A percentile compares a stretch with the other conserved stretches of the same genome.
These are phyloP conservation scores for Eustalomyia histrio DNA, from an alignment of 2,888 invertebrate genomes.

Conservation along the genomic window DNA sequence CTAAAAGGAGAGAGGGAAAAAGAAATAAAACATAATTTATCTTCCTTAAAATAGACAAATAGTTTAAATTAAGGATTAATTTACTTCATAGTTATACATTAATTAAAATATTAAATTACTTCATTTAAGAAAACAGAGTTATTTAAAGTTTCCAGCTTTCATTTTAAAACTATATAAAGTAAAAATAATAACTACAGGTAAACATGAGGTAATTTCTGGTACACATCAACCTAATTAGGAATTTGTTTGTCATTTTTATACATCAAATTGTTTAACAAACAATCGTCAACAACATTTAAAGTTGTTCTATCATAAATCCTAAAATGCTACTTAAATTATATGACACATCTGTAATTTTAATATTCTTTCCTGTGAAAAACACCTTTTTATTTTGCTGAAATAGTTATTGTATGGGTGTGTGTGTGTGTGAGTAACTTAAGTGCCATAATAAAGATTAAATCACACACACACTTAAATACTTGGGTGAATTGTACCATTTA, in stretches of 20 bases:
- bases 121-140: too few relatives aligned
- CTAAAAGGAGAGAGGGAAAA: too few relatives aligned
- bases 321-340: constrained; percentile 8
- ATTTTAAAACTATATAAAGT: not conserved
- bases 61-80: too few relatives aligned
- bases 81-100: too few relatives aligned
- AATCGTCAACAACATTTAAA: not conserved
- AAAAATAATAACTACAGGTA: not conserved
- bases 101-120: too few relatives aligned
- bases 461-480: constrained; percentile 25
- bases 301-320: not conserved
- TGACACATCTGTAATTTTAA: constrained; percentile 4
- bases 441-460: constrained; percentile 46
- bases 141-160: not conserved
- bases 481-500: constrained; percentile 16
- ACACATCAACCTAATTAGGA: constrained; percentile 6
- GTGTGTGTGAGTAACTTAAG: constrained; percentile 10
- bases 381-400: not conserved
- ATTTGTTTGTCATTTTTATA: not conserved
- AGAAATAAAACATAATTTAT: too few relatives aligned
- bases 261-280: not conserved
- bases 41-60: too few relatives aligned
- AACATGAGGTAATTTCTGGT: too few relatives aligned
- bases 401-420: not conserved
- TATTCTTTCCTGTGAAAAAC: constrained; percentile 6